Evolutionary conservation across 2,888 invertebrate genomes (phyloP), one percentile per base, ranked within the genome.

Genomic region (Spodoptera picta): DNA sequence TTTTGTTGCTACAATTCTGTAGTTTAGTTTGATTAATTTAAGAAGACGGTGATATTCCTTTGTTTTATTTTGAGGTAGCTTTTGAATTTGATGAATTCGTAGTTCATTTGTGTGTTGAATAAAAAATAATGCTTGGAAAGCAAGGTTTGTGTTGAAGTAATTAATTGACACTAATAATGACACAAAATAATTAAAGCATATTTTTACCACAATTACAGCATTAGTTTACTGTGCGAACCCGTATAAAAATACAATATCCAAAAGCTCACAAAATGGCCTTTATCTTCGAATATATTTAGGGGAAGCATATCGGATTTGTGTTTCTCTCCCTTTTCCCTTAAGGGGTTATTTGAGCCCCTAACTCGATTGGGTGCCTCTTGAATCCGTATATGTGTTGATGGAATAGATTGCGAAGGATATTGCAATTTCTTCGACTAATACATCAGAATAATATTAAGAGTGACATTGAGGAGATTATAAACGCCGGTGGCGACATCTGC

Each of bases 261-360:
- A 52, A 31, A 65, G 45, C 31, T 24, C 43, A 56, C 31, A 56
- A 69, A 75, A 70, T 70, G 51, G 60, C 48, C 52, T 65, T 70
- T 71, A 75, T 75, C 72, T 75, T 42, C 24, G 70, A 59, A 71
- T 70, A 73, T 61, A 65, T 73, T 74, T 55, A 50, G 44, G 63
- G 46, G 45, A 50, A 72, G 63, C 65, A 75, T 69, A 65, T 73
- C 64, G 50, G 64, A 73, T 68, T 73, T 73, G 73, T 63, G 60
- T 57, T 49, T 44, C 65, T 46, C 65, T 47, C 48, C 52, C 54
- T 73, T 55, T 60, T 69, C 50, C 60, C 60, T 75, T 12, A 71
- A 71, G 73, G 72, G 65, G 75, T 75, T 72, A 69, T 60, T 59
- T 64, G 52, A 70, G 52, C 71, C 50, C 55, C 59, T 68, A 52